Evolutionary conservation across 2,113 vertebrate genomes (phyloP).

Genomic region (Rhizomys pruinosus): DNA sequence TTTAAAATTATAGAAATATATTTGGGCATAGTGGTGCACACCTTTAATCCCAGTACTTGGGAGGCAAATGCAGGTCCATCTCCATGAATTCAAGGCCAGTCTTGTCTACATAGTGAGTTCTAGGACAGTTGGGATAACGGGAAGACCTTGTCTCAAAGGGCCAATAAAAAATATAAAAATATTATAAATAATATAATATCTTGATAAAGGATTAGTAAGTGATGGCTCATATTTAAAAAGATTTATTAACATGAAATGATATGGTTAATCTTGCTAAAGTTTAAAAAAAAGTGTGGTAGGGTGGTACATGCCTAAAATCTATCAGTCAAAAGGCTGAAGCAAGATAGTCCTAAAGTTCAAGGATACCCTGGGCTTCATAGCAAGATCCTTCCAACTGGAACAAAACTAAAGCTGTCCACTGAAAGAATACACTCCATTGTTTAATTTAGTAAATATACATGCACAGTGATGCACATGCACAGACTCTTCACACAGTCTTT

Average conservation of each 20-base stretch:
- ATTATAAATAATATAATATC: not conserved
- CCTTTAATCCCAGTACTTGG: too few species aligned
- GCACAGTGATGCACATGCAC: not conserved
- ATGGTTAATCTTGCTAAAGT: not conserved
- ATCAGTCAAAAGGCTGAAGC: not conserved
- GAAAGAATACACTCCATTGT: not conserved
- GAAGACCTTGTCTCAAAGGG: too few species aligned
- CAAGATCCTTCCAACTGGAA: not conserved
- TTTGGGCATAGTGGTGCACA: too few species aligned
- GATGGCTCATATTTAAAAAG: not conserved
- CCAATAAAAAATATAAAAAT: too few species aligned
- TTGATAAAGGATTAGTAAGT: constrained; percentile 28
- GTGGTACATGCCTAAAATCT: not conserved
- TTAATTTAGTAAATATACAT: not conserved
- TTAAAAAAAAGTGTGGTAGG: not conserved
- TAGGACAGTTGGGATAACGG: too few species aligned
- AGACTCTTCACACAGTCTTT: not conserved
- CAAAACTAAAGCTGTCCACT: not conserved
- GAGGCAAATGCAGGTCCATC: too few species aligned
- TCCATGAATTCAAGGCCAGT: too few species aligned
- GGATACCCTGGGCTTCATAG: not conserved
- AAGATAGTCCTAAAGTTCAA: not conserved
- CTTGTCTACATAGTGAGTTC: too few species aligned
- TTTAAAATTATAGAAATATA: constrained; percentile 35
- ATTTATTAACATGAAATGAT: constrained; percentile 22